Percentiles rank a stretch among this genome's conserved stretches.
phyloP scores from a whole-genome alignment of 2,113 vertebrate species.

The Dipodomys spectabilis region DNA sequence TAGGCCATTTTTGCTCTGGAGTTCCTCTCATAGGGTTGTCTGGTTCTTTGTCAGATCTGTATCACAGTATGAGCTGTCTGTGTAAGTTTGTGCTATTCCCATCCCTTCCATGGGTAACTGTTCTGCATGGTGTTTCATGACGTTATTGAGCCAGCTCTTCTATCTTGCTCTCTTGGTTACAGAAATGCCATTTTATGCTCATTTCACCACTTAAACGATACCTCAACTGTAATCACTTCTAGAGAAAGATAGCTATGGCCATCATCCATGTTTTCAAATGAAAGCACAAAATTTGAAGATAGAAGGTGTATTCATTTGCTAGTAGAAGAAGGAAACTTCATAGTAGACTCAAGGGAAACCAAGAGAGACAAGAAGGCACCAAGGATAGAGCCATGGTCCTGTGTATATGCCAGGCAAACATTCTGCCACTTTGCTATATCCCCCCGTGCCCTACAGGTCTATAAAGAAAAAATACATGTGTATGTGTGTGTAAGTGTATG shows the following conservation, averaged over 20 bases:
- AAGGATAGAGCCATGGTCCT: no score
- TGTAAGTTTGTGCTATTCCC: background rate
- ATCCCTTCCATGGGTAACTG: background rate
- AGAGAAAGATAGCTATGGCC: background rate
- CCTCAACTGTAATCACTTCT: background rate
- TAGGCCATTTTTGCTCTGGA: background rate
- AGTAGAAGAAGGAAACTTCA: no score
- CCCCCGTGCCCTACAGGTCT: no score
- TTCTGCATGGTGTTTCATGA: background rate
- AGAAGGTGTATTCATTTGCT: no score
- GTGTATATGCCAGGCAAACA: no score
- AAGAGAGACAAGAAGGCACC: no score
- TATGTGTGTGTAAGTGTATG: no score
- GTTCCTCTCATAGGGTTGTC: background rate
- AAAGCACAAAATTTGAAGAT: no score
- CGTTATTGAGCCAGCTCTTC: background rate
- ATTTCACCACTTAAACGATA: background rate
- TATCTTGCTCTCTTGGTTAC: background rate
- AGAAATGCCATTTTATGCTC: background rate
- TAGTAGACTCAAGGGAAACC: no score
- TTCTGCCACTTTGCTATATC: no score
- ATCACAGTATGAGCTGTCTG: background rate
- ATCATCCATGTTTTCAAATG: no score
- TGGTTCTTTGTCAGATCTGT: background rate
- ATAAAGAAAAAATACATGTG: no score